Base-by-base conservation (phyloP, 2,888 invertebrate genomes). In the Sympetrum striolatum region DNA sequence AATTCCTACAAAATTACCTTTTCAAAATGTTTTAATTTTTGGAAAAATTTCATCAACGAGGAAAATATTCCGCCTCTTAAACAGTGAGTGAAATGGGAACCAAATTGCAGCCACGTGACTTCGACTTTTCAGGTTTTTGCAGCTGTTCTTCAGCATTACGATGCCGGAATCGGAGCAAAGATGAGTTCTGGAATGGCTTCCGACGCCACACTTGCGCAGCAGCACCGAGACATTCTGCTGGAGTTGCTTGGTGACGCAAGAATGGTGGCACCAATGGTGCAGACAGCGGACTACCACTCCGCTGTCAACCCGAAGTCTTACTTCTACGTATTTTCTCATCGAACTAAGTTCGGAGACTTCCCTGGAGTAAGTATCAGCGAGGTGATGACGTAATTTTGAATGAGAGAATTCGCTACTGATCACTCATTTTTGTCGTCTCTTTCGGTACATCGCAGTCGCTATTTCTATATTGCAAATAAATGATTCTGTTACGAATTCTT, bases 171-270 rank as follows among this genome's bases (percentile, higher is more conserved):
- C 96, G 92, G 95, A 95, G 91, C 95, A 95, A 92, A 96, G n/a
- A 82, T 37, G 80, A 86, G 80, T 44, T 90, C 86, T 0, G 73
- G 64, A 6, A 18, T 81, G 92, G 95, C 95, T 92, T 93, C 95
- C 92, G 95, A 96, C 93, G 94, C 96, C 92, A 94, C 95, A 94
- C 94, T 94, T 81, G 94, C 95, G 90, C 94, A 96, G 93, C 95
- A 95, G 64, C 95, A 96, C 93, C 95, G 98, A 53, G 97, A 98
- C 93, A 95, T 96, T 90, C 96, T 98, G 8, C 95, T 99, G 91
- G 97, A 98, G 93, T 96, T 98, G 91, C 95, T 99, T 91, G 98
- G 98, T 90, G 98, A 99, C 94, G 98, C 98, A 12, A 95, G 97
- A 91, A 97, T 97, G 35, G 96, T 97, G 37, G 97, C 98, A 0